Evolutionary conservation across 2,113 vertebrate genomes (phyloP).

Genomic region (Carassius carassius): DNA sequence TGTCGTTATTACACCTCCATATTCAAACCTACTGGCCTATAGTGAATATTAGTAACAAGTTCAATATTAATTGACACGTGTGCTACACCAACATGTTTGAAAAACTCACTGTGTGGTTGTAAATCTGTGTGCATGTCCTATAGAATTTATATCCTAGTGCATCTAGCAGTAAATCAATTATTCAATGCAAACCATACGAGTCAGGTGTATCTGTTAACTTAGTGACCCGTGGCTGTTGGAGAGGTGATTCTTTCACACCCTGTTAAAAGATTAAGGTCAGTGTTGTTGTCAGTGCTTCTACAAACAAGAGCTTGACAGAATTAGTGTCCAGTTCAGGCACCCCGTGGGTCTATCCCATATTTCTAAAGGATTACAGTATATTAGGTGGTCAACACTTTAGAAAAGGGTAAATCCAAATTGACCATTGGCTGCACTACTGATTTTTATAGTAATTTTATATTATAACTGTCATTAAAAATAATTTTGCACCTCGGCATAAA

Average conservation of each 20-base stretch:
- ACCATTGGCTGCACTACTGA: too few species aligned
- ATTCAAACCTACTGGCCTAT: too few species aligned
- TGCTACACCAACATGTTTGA: not conserved
- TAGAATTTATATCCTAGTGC: not conserved
- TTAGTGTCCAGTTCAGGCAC: slow-evolving; percentile 17
- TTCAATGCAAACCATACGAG: not conserved
- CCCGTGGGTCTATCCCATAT: not conserved
- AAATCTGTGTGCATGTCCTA: not conserved
- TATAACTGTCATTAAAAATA: too few species aligned
- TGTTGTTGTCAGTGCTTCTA: not conserved
- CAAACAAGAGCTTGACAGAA: not conserved
- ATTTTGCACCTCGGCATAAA: too few species aligned
- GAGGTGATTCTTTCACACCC: not conserved
- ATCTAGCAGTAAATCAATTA: not conserved
- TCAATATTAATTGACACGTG: too few species aligned
- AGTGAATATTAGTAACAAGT: too few species aligned
- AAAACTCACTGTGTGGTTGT: not conserved
- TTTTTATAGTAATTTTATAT: too few species aligned
- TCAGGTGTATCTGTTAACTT: not conserved
- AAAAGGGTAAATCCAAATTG: not conserved
- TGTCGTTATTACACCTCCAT: too few species aligned
- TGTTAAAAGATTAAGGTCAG: slow-evolving; percentile 46
- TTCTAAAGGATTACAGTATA: not conserved
- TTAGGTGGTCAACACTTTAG: not conserved
- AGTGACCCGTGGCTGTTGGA: slow-evolving; percentile 1